phyloP scores from a whole-genome alignment of 2,797 vertebrate species.

The Ciconia nigra region DNA sequence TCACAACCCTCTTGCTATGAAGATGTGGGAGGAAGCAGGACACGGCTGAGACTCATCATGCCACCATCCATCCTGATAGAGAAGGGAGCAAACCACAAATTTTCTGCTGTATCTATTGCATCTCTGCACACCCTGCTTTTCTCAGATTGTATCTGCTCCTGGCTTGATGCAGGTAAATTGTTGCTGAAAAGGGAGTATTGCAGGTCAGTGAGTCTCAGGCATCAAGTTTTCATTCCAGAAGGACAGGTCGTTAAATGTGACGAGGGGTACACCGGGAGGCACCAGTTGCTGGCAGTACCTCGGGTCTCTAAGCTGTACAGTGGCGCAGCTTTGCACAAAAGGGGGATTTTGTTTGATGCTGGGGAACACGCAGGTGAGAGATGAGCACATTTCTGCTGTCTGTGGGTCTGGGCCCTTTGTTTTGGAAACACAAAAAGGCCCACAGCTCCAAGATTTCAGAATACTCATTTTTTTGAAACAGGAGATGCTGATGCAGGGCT shows the following conservation, averaged over 20 bases:
- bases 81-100: not conserved
- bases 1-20: not conserved
- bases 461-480: not conserved
- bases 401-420: not conserved
- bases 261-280: not conserved
- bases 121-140: not conserved
- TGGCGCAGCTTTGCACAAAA: not conserved
- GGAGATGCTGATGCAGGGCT: not conserved
- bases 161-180: not conserved
- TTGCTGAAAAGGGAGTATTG: not conserved
- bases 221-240: not conserved
- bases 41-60: too few relatives aligned
- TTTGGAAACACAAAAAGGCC: not conserved
- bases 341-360: not conserved
- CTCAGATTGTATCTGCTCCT: not conserved
- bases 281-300: not conserved
- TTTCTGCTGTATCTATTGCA: not conserved
- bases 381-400: not conserved
- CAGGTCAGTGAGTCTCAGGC: not conserved
- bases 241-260: not conserved
- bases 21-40: not conserved
- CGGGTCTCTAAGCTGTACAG: not conserved
- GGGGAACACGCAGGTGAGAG: not conserved
- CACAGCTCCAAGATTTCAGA: not conserved
- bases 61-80: not conserved